Evolutionary conservation across 2,113 vertebrate genomes (phyloP).

Genomic region (Mugil cephalus): DNA sequence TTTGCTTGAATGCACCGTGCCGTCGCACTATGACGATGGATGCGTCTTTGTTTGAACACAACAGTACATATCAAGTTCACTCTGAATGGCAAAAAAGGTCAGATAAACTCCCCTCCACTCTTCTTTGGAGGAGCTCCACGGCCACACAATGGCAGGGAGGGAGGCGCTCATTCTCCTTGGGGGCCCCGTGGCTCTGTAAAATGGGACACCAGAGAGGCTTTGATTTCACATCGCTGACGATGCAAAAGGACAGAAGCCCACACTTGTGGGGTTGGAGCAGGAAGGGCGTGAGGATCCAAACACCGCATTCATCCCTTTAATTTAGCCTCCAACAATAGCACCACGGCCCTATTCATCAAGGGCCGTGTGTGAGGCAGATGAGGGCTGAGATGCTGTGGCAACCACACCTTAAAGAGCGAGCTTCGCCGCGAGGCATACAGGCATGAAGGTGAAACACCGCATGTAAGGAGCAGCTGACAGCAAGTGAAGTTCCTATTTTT

Average conservation of each 20-base stretch:
- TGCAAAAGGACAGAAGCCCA: conserved; percentile 46
- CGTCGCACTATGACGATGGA: neutral
- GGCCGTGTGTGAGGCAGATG: conserved; percentile 29
- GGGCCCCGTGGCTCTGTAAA: conserved; percentile 49
- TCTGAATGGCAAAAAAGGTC: conserved; percentile 47
- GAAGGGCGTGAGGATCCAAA: conserved; percentile 48
- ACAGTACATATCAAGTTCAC: conserved; percentile 41
- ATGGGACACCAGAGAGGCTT: conserved; percentile 63
- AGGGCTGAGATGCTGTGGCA: conserved; percentile 1
- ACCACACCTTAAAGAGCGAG: conserved; percentile 45
- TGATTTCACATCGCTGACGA: conserved; percentile 68
- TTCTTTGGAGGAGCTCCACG: conserved; percentile 49
- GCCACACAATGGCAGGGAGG: conserved; percentile 58
- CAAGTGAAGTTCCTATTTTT: neutral
- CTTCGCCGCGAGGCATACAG: conserved; percentile 21
- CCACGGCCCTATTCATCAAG: conserved; percentile 31
- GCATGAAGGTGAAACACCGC: neutral
- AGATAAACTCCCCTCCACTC: conserved; percentile 39
- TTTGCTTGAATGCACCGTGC: neutral
- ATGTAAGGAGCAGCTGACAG: conserved; percentile 2
- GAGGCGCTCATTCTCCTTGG: conserved; percentile 19
- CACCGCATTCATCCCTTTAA: conserved; percentile 55
- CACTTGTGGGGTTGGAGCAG: conserved; percentile 25
- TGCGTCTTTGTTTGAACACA: conserved; percentile 26
- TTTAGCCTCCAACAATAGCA: conserved; percentile 60